Percentiles rank a stretch among this genome's conserved stretches.
Evolutionary conservation across 1,140 invertebrate genomes (phyloP).

Genomic region (Leucophenga varia): DNA sequence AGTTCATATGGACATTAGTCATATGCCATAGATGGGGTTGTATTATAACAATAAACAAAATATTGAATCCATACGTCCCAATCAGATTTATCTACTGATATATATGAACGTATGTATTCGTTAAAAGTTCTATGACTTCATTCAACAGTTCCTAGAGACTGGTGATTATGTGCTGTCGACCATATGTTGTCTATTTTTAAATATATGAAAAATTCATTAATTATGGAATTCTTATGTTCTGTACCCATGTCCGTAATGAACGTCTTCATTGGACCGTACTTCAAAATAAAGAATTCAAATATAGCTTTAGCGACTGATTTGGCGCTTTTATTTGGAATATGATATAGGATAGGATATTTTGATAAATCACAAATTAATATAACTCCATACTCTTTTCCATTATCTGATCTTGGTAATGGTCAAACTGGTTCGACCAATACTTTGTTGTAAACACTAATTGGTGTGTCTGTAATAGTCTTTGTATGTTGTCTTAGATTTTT

Average conservation of each 20-base stretch:
- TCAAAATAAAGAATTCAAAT: conserved; percentile 12
- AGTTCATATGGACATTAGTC: conserved; percentile 14
- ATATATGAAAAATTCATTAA: conserved; percentile 6
- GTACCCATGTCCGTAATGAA: too few species aligned
- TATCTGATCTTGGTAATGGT: conserved; percentile 2
- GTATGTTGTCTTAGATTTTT: not conserved
- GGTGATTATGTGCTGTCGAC: conserved; percentile 13
- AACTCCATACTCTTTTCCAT: conserved; percentile 10
- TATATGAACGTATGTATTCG: conserved; percentile 3
- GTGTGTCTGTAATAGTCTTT: conserved; percentile 3
- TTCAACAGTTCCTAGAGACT: conserved; percentile 4
- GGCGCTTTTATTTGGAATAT: conserved; percentile 11
- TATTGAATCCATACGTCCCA: conserved; percentile 12
- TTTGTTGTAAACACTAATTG: conserved; percentile 6
- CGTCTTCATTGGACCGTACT: too few species aligned
- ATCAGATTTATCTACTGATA: not conserved
- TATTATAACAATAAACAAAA: conserved; percentile 17
- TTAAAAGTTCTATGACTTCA: conserved; percentile 7
- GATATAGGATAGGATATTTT: conserved; percentile 12
- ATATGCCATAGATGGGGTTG: conserved; percentile 5
- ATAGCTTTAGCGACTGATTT: conserved; percentile 15
- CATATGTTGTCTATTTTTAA: conserved; percentile 6
- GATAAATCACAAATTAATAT: conserved; percentile 14
- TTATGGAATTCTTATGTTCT: conserved; percentile 21
- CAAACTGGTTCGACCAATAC: conserved; percentile 9